Conservation (phyloP, 1,140 invertebrate genomes). For the Heliothis virescens region DNA sequence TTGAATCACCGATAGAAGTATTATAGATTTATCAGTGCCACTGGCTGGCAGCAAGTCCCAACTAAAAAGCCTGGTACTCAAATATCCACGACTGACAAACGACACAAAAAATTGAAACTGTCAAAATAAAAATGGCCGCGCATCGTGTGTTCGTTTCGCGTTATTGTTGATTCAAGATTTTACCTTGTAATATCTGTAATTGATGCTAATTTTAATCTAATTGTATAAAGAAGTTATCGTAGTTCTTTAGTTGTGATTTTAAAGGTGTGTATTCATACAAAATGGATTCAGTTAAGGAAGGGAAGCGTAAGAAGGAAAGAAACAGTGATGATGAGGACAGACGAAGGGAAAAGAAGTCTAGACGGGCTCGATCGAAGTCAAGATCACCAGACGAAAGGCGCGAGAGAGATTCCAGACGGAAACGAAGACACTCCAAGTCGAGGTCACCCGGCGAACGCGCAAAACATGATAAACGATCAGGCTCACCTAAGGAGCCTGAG, state of each 20-base stretch:
- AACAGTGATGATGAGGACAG: constrained; percentile 63
- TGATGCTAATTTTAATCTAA: background rate
- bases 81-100: background rate
- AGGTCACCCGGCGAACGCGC: constrained; percentile 57
- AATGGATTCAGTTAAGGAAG: constrained; percentile 67
- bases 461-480: constrained; percentile 63
- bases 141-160: constrained; percentile 11
- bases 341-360: constrained; percentile 68
- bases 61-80: background rate
- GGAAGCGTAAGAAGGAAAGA: constrained; percentile 73
- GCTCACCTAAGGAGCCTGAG: constrained; percentile 60
- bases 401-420: constrained; percentile 68
- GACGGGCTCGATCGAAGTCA: constrained; percentile 70
- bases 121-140: constrained; percentile 47
- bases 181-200: background rate
- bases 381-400: constrained; percentile 59
- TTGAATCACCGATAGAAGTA: too few species aligned
- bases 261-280: constrained; percentile 23
- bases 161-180: constrained; percentile 12
- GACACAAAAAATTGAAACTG: background rate
- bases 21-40: too few species aligned
- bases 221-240: background rate
- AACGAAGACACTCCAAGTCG: constrained; percentile 73
- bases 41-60: background rate
- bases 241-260: background rate